Evolutionary conservation across 64 coral and sea anemone genomes (phyloP), one percentile per base, ranked within the genome.

Genomic region (Montipora capricornis): DNA sequence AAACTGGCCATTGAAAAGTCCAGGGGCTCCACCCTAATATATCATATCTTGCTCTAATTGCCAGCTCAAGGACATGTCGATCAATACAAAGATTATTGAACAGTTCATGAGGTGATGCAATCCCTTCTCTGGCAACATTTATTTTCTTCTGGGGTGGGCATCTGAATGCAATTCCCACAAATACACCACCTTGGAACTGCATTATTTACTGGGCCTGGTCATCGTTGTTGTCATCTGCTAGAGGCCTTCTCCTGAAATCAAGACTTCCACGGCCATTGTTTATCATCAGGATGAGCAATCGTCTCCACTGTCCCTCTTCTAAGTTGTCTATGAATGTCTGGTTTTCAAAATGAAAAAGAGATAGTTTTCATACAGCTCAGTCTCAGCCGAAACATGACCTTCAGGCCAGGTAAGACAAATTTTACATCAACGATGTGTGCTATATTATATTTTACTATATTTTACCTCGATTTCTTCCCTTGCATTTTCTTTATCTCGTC

Each of bases 241-340:
- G 46, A 19, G 50, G 44, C 46, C 46, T 64, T 64, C 60, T 64
- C 47, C 15, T 46, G 44, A 48, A 78, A 78, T 78, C 76, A 49
- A 78, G 13, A 48, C 76, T 78, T 48, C 76, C 76, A 49, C 46
- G 76, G 16, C 76, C 76, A 14, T 78, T 78, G 76, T 78, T 49
- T 17, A 78, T 46, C 44, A 37, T 37, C 29, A 37, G 16, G 49
- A 2, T 4, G 16, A 46, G 29, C 44, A 78, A 49, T 47, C 76
- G 14, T 49, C 76, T 78, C 46, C 16, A 46, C 47, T 78, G 76
- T 78, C 46, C 76, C 44, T 49, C 76, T 5, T 78, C 76, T 49
- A 78, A 16, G 47, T 19, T 46, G 46, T 49, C 76, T 48, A 78
- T 47, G 46, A 78, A 78, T 78, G 5, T 14, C 76, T 78, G 60